These are phyloP conservation scores for Drosophila miranda DNA, from an alignment of 1,140 invertebrate genomes.

Conservation along the genomic window DNA sequence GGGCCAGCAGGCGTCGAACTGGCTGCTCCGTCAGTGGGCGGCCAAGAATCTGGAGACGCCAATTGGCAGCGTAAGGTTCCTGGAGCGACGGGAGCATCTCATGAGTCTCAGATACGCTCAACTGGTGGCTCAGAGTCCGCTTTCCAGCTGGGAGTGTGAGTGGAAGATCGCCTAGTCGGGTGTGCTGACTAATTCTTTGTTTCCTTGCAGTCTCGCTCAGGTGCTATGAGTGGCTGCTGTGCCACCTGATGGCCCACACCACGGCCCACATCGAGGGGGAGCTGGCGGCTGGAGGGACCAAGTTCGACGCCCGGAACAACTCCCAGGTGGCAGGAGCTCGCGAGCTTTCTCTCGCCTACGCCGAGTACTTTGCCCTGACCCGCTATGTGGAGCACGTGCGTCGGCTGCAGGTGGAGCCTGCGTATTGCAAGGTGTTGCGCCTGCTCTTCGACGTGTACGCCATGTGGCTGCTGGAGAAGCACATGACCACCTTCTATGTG, in stretches of 20 bases:
- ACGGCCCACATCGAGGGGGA: constrained; percentile 85
- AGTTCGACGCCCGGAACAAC: constrained; percentile 90
- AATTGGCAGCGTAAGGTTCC: constrained; percentile 86
- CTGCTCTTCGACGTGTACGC: constrained; percentile 89
- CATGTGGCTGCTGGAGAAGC: constrained; percentile 88
- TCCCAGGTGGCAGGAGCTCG: constrained; percentile 92
- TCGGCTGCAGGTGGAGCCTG: constrained; percentile 81
- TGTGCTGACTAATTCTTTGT: neutral
- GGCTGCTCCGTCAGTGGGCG: constrained; percentile 88
- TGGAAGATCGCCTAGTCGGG: constrained; percentile 18
- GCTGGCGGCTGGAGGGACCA: constrained; percentile 84
- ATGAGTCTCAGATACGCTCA: constrained; percentile 83
- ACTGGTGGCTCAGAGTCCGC: constrained; percentile 37
- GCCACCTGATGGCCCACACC: constrained; percentile 89
- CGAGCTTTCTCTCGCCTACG: constrained; percentile 90
- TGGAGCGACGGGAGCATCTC: constrained; percentile 84
- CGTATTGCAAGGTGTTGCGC: constrained; percentile 84
- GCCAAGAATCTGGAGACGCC: constrained; percentile 84
- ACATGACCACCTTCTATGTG: constrained; percentile 89
- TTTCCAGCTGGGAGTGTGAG: constrained; percentile 84
- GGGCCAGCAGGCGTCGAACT: constrained; percentile 96
- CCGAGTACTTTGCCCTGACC: constrained; percentile 86
- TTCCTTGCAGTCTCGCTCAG: constrained; percentile 87
- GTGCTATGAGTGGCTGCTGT: constrained; percentile 92
- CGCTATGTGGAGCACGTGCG: constrained; percentile 85